Percentiles rank a stretch among this genome's conserved stretches.
Evolutionary conservation across 2,113 vertebrate species (phyloP).

Genomic region (Sphaerodactylus townsendi): DNA sequence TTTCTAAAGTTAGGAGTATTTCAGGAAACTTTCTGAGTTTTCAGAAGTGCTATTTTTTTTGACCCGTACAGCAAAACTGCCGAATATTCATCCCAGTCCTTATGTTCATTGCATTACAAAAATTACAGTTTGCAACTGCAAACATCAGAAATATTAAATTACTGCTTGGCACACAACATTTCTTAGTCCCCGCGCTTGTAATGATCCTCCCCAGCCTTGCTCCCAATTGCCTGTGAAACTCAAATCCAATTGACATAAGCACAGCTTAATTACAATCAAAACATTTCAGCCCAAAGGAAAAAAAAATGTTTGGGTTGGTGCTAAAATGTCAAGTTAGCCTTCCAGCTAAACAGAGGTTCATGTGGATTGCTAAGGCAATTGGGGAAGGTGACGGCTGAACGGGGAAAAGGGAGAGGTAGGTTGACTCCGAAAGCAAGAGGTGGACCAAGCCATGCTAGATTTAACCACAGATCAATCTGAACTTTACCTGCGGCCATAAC

Average conservation of each 20-base stretch:
- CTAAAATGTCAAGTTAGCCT: slow-evolving; percentile 67
- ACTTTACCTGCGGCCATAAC: slow-evolving; percentile 50
- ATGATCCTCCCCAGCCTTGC: not conserved
- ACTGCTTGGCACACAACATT: not conserved
- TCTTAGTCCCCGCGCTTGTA: not conserved
- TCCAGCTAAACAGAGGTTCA: slow-evolving; percentile 53
- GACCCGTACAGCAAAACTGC: too few relatives aligned
- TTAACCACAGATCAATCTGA: slow-evolving; percentile 46
- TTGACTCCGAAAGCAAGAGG: slow-evolving; percentile 29
- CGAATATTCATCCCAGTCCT: too few relatives aligned
- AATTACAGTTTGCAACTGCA: too few relatives aligned
- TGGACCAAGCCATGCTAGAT: slow-evolving; percentile 47
- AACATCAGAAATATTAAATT: too few relatives aligned
- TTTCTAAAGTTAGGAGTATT: not conserved
- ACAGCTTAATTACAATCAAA: slow-evolving; percentile 28
- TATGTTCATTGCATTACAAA: too few relatives aligned
- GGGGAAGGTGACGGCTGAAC: slow-evolving; percentile 6
- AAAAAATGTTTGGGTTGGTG: slow-evolving; percentile 27
- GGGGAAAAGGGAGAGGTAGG: too few relatives aligned
- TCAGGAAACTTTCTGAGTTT: too few relatives aligned
- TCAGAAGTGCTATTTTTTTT: too few relatives aligned
- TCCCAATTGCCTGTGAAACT: slow-evolving; percentile 19
- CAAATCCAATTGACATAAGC: slow-evolving; percentile 17
- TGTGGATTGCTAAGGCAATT: slow-evolving; percentile 49
- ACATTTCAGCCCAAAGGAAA: not conserved